A percentile compares a stretch with the other conserved stretches of the same genome.
Evolutionary conservation across 2,113 vertebrate genomes (phyloP).

Genomic region (Aphyosemion australe): DNA sequence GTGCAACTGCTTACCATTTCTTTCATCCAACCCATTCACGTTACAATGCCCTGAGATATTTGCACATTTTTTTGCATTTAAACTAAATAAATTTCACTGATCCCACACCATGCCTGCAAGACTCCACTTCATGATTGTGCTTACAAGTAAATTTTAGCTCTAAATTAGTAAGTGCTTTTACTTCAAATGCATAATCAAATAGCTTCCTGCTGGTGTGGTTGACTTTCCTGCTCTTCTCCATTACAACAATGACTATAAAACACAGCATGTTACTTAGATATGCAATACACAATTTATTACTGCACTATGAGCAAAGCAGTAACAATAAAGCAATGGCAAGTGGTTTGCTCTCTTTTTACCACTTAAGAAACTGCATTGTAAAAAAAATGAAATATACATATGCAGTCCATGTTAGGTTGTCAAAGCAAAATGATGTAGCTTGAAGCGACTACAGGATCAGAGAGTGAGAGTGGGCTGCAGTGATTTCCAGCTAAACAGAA

Average conservation of each 20-base stretch:
- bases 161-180: conserved; percentile 27
- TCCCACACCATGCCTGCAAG: conserved; percentile 26
- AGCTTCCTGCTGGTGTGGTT: conserved; percentile 15
- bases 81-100: conserved; percentile 43
- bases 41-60: conserved; percentile 48
- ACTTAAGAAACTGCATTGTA: conserved; percentile 13
- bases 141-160: conserved; percentile 18
- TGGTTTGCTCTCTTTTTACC: conserved; percentile 15
- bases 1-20: conserved; percentile 25
- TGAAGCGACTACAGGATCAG: conserved; percentile 3
- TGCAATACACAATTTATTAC: conserved; percentile 35
- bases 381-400: conserved; percentile 9
- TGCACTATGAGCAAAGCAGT: conserved; percentile 22
- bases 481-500: conserved; percentile 33
- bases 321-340: conserved; percentile 11
- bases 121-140: conserved; percentile 32
- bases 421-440: conserved; percentile 6
- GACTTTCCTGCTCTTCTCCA: conserved; percentile 24
- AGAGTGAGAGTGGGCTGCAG: conserved; percentile 20
- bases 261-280: conserved; percentile 21
- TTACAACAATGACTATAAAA: conserved; percentile 32
- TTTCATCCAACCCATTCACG: conserved; percentile 36
- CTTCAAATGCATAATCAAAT: conserved; percentile 21
- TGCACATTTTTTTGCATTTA: conserved; percentile 39
- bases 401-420: conserved; percentile 8